Evolutionary conservation across 2,888 invertebrate species (phyloP).

Genomic region (Lumbricus terrestris): DNA sequence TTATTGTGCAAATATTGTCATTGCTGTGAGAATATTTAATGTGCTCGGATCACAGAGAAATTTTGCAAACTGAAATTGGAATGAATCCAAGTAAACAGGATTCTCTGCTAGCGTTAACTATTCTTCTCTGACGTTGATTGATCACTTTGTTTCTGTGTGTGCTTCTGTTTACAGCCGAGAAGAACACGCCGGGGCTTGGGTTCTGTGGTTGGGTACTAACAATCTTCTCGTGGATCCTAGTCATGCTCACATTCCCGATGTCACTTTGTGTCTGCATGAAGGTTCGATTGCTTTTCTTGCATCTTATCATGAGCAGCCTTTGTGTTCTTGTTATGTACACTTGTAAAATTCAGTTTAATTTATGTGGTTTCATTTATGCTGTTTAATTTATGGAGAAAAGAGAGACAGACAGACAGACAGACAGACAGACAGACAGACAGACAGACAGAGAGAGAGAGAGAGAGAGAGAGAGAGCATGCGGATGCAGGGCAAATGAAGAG

Average conservation of each 20-base stretch:
- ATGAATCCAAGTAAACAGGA: neutral
- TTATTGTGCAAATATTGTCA: no score
- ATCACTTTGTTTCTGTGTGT: neutral
- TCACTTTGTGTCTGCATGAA: slow-evolving; percentile 29
- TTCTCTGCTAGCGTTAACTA: neutral
- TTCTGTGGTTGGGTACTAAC: slow-evolving; percentile 79
- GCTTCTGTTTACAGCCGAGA: slow-evolving; percentile 19
- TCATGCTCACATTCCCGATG: slow-evolving; percentile 78
- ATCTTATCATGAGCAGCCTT: neutral
- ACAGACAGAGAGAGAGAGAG: no score
- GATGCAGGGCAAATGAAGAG: no score
- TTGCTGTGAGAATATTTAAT: no score
- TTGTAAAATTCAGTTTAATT: neutral
- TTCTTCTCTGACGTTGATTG: neutral
- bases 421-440: no score
- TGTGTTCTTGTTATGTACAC: neutral
- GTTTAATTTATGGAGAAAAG: no score
- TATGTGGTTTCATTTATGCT: no score
- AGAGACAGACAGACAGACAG: no score
- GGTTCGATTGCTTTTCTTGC: slow-evolving; percentile 11
- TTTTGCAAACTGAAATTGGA: neutral
- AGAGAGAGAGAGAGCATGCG: no score
- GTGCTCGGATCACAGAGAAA: no score
- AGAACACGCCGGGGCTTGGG: slow-evolving; percentile 39
- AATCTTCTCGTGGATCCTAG: slow-evolving; percentile 77